Evolutionary conservation across 2,888 invertebrate species (phyloP).

Genomic region (Cerceris ruficornis): DNA sequence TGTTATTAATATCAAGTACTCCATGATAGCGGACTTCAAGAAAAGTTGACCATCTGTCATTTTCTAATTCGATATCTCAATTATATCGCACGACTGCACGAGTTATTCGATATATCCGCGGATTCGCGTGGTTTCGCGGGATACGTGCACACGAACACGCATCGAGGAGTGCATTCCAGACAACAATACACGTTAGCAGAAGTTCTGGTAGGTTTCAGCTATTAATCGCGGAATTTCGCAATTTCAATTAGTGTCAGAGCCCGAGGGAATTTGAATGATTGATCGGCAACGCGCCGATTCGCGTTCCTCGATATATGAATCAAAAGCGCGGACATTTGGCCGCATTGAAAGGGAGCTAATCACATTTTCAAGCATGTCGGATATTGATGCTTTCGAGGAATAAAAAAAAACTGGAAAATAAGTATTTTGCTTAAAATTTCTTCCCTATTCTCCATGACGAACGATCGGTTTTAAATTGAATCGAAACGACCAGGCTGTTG

Average conservation of each 20-base stretch:
- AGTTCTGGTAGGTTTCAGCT: neutral
- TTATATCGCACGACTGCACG: neutral
- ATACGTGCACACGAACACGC: neutral
- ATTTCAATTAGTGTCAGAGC: neutral
- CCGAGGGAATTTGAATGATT: neutral
- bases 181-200: neutral
- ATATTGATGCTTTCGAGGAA: no score
- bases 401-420: no score
- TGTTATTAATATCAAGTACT: no score
- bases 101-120: no score
- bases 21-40: no score
- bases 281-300: neutral
- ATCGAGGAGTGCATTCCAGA: neutral
- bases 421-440: no score
- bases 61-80: neutral
- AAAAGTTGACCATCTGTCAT: neutral
- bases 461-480: no score
- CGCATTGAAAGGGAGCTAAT: no score
- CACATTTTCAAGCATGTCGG: no score
- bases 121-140: neutral
- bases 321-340: no score
- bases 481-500: no score
- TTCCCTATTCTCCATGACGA: no score
- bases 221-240: conserved; percentile 5
- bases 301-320: neutral